Evolutionary conservation across 1,140 invertebrate species (phyloP).

Genomic region (Pogonomyrmex barbatus): DNA sequence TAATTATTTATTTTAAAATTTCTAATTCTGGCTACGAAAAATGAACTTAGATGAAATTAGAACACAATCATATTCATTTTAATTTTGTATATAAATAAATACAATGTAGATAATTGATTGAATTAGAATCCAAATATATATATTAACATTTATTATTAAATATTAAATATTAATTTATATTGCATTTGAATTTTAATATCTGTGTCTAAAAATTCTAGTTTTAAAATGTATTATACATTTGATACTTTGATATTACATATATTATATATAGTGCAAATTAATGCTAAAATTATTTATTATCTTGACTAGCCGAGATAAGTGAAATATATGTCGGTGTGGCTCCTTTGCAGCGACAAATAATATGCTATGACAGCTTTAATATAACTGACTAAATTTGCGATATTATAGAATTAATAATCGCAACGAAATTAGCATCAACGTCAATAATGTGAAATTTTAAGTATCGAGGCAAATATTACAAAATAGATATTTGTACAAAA

Average conservation of each 20-base stretch:
- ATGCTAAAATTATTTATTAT: constrained; percentile 17
- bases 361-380: neutral
- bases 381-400: neutral
- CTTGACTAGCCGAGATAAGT: neutral
- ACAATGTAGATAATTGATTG: no score
- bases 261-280: neutral
- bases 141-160: no score
- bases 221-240: neutral
- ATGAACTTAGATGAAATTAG: neutral
- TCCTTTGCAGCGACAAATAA: neutral
- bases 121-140: no score
- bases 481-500: neutral
- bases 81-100: neutral
- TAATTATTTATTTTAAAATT: neutral
- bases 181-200: no score
- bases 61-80: neutral
- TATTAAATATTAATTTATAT: no score
- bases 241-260: neutral
- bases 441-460: neutral
- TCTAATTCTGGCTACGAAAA: neutral
- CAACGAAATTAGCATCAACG: neutral
- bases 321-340: neutral
- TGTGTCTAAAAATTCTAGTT: constrained; percentile 9
- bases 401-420: neutral
- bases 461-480: neutral